phyloP scores from a whole-genome alignment of 2,797 vertebrate genomes.

The Rousettus madagascariensis region DNA sequence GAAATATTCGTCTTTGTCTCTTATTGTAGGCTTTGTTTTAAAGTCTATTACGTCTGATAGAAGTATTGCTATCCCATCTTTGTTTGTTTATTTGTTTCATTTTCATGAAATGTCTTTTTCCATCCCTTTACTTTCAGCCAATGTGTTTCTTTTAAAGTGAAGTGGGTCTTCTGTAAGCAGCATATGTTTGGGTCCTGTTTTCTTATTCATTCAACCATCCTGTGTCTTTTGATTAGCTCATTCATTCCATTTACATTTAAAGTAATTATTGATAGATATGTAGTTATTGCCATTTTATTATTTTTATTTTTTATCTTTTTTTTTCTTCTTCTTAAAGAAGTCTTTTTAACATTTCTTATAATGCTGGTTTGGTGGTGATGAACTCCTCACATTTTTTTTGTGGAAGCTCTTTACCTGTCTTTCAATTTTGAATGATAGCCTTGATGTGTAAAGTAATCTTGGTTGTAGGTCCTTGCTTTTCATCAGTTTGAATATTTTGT shows the following conservation, averaged over 20 bases:
- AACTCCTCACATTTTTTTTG: too few species aligned
- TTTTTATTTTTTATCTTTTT: neutral
- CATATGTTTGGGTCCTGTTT: neutral
- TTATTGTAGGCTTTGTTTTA: neutral
- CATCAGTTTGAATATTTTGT: neutral
- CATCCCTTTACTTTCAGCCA: neutral
- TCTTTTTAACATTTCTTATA: too few species aligned
- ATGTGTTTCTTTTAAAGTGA: neutral
- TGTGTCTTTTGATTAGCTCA: too few species aligned
- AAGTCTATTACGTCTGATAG: neutral
- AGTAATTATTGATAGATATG: neutral
- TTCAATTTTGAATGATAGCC: too few species aligned
- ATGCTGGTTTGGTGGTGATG: too few species aligned
- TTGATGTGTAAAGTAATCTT: too few species aligned
- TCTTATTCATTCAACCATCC: too few species aligned
- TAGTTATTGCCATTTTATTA: neutral
- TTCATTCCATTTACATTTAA: neutral
- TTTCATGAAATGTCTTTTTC: neutral
- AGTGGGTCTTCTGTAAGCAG: neutral
- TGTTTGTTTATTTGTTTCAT: neutral
- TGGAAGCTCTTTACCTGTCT: too few species aligned
- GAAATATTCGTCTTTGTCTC: neutral
- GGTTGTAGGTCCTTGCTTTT: too few species aligned
- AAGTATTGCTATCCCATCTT: neutral
- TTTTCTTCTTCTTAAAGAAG: neutral